A percentile compares a stretch with the other conserved stretches of the same genome.
These are phyloP conservation scores for Pelosia muscerda DNA, from an alignment of 2,888 invertebrate species.

Conservation along the genomic window DNA sequence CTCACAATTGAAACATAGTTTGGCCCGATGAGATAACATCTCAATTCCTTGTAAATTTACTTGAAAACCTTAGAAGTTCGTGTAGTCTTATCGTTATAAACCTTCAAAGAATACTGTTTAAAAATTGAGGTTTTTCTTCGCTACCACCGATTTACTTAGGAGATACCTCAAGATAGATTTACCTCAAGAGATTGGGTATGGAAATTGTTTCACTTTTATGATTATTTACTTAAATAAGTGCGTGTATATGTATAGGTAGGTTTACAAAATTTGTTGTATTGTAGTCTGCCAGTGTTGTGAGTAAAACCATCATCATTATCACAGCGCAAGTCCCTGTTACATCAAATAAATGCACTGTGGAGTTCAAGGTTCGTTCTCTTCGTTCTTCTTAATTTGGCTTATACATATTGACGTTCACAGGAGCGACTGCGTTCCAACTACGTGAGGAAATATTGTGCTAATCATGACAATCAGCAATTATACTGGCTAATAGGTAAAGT, in stretches of 20 bases:
- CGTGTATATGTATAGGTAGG: background rate
- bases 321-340: background rate
- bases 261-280: background rate
- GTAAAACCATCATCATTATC: background rate
- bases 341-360: background rate
- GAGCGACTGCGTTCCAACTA: too few species aligned
- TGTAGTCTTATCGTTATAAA: background rate
- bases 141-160: background rate
- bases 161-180: too few species aligned
- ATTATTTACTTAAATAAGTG: background rate
- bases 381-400: too few species aligned
- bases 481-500: too few species aligned
- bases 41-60: background rate
- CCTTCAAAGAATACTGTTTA: background rate
- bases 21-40: background rate
- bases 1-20: conserved; percentile 9
- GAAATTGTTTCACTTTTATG: background rate
- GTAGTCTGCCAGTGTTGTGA: background rate
- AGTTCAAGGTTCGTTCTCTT: background rate
- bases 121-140: background rate
- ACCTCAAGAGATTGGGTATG: background rate
- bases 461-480: too few species aligned
- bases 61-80: background rate
- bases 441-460: background rate
- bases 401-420: too few species aligned